These are phyloP conservation scores for Carollia perspicillata DNA, from an alignment of 2,113 vertebrate species.

Conservation along the genomic window DNA sequence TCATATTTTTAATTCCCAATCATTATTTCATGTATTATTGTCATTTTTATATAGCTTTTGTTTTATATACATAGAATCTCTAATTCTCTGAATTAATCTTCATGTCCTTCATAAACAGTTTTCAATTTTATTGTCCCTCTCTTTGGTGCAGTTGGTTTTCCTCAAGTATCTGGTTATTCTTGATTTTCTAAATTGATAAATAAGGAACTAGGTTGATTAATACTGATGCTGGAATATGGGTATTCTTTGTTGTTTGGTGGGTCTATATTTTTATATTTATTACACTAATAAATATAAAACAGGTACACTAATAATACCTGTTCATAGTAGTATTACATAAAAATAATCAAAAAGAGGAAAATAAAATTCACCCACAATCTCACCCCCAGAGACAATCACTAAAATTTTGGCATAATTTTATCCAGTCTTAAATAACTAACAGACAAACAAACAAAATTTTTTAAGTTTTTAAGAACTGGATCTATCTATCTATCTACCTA, in stretches of 20 bases:
- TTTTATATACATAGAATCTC: background rate
- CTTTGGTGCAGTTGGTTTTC: background rate
- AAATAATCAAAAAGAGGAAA: background rate
- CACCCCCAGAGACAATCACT: background rate
- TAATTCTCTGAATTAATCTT: background rate
- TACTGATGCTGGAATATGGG: background rate
- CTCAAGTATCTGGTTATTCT: background rate
- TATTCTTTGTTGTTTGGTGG: background rate
- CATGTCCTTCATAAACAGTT: background rate
- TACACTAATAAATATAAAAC: background rate
- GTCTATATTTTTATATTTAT: background rate
- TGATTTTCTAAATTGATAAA: background rate
- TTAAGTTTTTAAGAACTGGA: background rate
- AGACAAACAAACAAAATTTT: background rate
- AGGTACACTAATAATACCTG: background rate
- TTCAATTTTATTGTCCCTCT: background rate
- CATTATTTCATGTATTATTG: background rate
- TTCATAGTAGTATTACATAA: background rate
- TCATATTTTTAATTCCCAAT: background rate
- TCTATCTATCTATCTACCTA: background rate
- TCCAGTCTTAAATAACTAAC: background rate
- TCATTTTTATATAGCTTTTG: background rate
- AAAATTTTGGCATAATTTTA: background rate
- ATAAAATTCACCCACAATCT: background rate
- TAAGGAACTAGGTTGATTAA: background rate